Conservation (phyloP, 2,113 vertebrate species). For the Lampris incognitus region DNA sequence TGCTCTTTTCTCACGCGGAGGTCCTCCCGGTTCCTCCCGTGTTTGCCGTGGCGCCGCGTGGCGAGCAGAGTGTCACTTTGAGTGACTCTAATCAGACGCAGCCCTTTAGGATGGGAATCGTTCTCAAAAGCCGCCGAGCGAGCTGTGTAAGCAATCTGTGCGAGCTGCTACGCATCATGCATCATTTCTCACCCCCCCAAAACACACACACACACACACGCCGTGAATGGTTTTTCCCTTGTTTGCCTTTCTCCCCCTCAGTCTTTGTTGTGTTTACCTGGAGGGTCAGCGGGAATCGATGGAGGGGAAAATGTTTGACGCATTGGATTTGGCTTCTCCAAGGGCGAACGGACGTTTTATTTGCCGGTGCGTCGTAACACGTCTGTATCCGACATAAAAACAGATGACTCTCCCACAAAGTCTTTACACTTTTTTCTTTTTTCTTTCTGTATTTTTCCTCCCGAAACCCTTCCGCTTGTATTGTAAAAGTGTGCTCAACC, state of each 20-base stretch:
- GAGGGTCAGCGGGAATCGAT: constrained; percentile 55
- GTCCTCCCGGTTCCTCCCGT: constrained; percentile 22
- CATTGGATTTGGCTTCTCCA: constrained; percentile 25
- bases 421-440: not conserved
- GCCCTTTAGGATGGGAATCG: constrained; percentile 47
- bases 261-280: constrained; percentile 58
- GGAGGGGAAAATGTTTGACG: constrained; percentile 33
- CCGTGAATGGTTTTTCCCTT: constrained; percentile 43
- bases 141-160: constrained; percentile 63
- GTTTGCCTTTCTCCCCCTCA: constrained; percentile 52
- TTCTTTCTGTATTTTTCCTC: not conserved
- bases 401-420: not conserved
- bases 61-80: constrained; percentile 70
- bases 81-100: constrained; percentile 74
- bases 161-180: constrained; percentile 58
- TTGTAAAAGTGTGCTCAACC: not conserved
- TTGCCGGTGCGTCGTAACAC: not conserved
- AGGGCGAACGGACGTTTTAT: constrained; percentile 44
- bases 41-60: constrained; percentile 44
- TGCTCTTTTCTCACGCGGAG: constrained; percentile 41
- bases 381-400: constrained; percentile 6
- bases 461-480: not conserved
- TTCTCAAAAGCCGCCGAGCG: constrained; percentile 49
- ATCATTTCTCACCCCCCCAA: constrained; percentile 38
- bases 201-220: not conserved